Conservation (phyloP, 2,113 vertebrate genomes). For the Athene noctua region DNA sequence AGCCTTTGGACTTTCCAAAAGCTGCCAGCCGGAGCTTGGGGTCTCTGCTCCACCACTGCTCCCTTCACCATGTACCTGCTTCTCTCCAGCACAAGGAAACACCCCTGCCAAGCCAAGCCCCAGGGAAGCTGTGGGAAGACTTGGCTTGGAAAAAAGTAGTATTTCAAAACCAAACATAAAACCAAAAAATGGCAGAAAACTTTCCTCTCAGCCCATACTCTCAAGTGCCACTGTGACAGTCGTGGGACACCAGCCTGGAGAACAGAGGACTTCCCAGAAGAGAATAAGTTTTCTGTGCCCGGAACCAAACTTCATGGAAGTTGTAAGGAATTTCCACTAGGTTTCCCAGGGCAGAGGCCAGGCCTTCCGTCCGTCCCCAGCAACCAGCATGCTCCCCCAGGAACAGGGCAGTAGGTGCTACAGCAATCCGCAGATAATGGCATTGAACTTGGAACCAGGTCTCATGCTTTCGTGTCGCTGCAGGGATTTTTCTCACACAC, state of each 20-base stretch:
- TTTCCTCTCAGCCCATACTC: neutral
- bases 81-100: neutral
- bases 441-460: rapidly evolving
- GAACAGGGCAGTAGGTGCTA: neutral
- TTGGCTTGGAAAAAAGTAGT: neutral
- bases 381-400: neutral
- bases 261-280: neutral
- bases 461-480: rapidly evolving
- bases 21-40: neutral
- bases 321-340: neutral
- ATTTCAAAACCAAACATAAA: neutral
- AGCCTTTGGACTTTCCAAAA: neutral
- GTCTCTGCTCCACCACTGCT: neutral
- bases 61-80: neutral
- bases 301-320: neutral
- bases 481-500: neutral
- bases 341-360: neutral
- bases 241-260: neutral
- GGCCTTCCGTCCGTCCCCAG: neutral
- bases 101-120: neutral
- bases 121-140: neutral
- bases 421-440: rapidly evolving
- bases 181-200: neutral
- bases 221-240: neutral
- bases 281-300: neutral